Percentiles rank a stretch among this genome's conserved stretches.
Evolutionary conservation across 2,113 vertebrate species (phyloP).

Genomic region (Cynoglossus semilaevis): DNA sequence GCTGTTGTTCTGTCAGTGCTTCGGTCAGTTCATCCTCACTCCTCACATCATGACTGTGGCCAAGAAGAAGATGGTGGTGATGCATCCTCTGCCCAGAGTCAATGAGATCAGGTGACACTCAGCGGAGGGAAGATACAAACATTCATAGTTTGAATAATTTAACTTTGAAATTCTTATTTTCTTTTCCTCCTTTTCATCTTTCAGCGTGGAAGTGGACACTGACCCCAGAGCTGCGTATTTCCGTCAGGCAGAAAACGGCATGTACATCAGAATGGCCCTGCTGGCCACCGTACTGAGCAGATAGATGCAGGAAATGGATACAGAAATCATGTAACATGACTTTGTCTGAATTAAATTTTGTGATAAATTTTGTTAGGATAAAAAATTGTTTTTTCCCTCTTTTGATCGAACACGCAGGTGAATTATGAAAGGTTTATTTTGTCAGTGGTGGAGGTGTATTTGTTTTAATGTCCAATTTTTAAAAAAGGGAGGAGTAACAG

Average conservation of each 20-base stretch:
- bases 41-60: constrained; percentile 97
- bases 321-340: too few species aligned
- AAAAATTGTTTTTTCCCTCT: too few species aligned
- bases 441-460: too few species aligned
- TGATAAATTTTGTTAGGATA: too few species aligned
- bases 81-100: constrained; percentile 94
- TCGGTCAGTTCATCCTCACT: constrained; percentile 93
- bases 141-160: too few species aligned
- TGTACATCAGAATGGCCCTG: constrained; percentile 97
- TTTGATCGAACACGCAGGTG: too few species aligned
- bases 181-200: neutral
- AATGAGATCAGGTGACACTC: constrained; percentile 91
- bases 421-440: too few species aligned
- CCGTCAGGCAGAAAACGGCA: constrained; percentile 95
- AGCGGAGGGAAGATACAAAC: too few species aligned
- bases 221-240: constrained; percentile 95
- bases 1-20: constrained; percentile 77
- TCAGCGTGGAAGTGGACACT: constrained; percentile 88
- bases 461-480: too few species aligned
- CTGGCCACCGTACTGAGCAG: constrained; percentile 88
- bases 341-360: too few species aligned
- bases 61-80: constrained; percentile 98
- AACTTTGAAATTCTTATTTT: neutral
- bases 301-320: constrained; percentile 51
- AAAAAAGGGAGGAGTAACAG: too few species aligned